phyloP scores from a whole-genome alignment of 2,888 invertebrate genomes.

The Megamerina dolium region DNA sequence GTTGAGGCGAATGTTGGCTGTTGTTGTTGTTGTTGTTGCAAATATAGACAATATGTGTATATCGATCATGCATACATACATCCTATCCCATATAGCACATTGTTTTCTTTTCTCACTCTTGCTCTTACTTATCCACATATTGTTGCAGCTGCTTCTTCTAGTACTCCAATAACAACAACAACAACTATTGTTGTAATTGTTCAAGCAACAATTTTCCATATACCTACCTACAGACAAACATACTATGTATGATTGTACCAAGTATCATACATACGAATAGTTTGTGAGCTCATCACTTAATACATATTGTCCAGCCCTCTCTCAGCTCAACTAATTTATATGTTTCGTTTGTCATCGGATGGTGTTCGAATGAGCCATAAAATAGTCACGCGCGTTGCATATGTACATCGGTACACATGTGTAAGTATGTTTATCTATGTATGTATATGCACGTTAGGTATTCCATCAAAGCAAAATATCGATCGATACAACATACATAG shows the following conservation, averaged over 20 bases:
- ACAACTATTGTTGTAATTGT: too few species aligned
- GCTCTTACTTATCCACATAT: too few species aligned
- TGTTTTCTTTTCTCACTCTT: too few species aligned
- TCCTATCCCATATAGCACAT: slow-evolving; percentile 6
- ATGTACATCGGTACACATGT: slow-evolving; percentile 13
- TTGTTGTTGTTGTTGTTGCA: slow-evolving; percentile 9
- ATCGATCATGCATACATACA: slow-evolving; percentile 15
- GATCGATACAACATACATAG: background rate
- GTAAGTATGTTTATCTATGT: background rate
- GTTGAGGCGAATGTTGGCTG: background rate
- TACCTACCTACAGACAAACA: too few species aligned
- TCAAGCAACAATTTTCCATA: too few species aligned
- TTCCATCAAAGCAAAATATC: background rate
- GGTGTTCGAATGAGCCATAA: slow-evolving; percentile 21
- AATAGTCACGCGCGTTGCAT: slow-evolving; percentile 30
- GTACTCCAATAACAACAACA: too few species aligned
- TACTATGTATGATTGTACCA: too few species aligned
- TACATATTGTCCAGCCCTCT: too few species aligned
- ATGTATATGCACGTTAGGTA: background rate
- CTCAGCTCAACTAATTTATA: too few species aligned
- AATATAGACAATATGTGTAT: slow-evolving; percentile 16
- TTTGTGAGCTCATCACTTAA: too few species aligned
- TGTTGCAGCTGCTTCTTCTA: too few species aligned
- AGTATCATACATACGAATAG: too few species aligned
- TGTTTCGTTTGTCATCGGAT: slow-evolving; percentile 29